Conservation (phyloP, 2,888 invertebrate genomes). For the Sesia bembeciformis region DNA sequence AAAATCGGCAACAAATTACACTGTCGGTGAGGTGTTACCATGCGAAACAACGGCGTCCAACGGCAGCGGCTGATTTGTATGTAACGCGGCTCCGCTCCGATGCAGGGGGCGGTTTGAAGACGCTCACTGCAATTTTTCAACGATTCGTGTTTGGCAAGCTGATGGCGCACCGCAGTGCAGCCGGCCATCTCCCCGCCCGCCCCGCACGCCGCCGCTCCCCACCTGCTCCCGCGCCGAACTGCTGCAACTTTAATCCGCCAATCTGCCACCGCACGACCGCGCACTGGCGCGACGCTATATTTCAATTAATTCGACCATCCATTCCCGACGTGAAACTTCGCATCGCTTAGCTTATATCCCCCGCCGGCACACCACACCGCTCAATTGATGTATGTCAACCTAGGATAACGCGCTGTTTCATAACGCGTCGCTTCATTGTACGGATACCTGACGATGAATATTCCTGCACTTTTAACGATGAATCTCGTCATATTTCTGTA, state of each 20-base stretch:
- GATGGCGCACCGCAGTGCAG: slow-evolving; percentile 45
- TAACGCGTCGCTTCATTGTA: neutral
- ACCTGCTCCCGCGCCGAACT: slow-evolving; percentile 52
- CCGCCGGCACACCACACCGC: slow-evolving; percentile 9
- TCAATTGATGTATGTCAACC: slow-evolving; percentile 1
- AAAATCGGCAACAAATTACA: neutral
- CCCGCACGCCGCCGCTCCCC: slow-evolving; percentile 19
- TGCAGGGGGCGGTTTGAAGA: slow-evolving; percentile 54
- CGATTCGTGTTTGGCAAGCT: slow-evolving; percentile 61
- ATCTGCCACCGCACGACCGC: slow-evolving; percentile 58
- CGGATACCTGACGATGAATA: slow-evolving; percentile 2
- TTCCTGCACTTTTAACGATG: slow-evolving; percentile 4
- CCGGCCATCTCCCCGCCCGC: slow-evolving; percentile 15
- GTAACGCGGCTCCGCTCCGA: slow-evolving; percentile 45
- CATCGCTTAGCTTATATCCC: slow-evolving; percentile 50
- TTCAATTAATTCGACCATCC: slow-evolving; percentile 69
- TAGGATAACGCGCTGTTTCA: neutral
- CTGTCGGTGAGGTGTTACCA: slow-evolving; percentile 10
- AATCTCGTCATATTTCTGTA: slow-evolving; percentile 25
- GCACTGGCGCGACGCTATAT: slow-evolving; percentile 61
- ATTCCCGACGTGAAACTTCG: slow-evolving; percentile 52
- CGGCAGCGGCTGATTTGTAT: slow-evolving; percentile 54
- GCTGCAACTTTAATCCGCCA: slow-evolving; percentile 67
- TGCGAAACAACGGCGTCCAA: slow-evolving; percentile 17
- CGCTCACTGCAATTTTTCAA: slow-evolving; percentile 69